A percentile compares a stretch with the other conserved stretches of the same genome.
Evolutionary conservation across 2,113 vertebrate species (phyloP).

Genomic region (Meles meles): DNA sequence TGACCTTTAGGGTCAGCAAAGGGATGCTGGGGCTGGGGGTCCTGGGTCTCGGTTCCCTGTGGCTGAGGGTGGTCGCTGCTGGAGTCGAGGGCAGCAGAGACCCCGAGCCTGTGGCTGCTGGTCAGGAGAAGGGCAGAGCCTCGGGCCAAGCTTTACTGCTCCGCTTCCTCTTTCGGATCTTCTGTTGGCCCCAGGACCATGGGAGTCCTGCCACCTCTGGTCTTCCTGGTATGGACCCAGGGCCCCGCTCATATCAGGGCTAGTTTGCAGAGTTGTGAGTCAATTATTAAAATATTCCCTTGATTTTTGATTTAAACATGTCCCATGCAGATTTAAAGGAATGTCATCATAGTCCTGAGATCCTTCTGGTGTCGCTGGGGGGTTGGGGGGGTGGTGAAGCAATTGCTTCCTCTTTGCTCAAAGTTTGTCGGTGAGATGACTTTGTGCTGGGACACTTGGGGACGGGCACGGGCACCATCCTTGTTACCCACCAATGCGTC

Average conservation of each 20-base stretch:
- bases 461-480: fast-evolving
- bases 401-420: too few species aligned
- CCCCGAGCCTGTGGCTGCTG: fast-evolving
- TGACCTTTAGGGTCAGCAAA: not conserved
- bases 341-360: fast-evolving
- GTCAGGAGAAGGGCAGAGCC: too few species aligned
- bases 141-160: fast-evolving
- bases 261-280: not conserved
- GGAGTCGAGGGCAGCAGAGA: fast-evolving
- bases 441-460: not conserved
- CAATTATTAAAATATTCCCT: not conserved
- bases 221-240: not conserved
- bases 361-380: not conserved
- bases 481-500: fast-evolving
- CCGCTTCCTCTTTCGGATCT: too few species aligned
- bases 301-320: not conserved
- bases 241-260: fast-evolving
- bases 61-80: too few species aligned
- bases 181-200: fast-evolving
- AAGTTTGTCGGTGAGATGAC: not conserved
- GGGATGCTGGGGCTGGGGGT: not conserved
- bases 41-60: not conserved
- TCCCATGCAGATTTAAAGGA: not conserved
- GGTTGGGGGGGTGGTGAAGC: fast-evolving
- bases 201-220: not conserved